These are phyloP conservation scores for Ammodytes dubius DNA, from an alignment of 2,113 vertebrate genomes.

Conservation along the genomic window DNA sequence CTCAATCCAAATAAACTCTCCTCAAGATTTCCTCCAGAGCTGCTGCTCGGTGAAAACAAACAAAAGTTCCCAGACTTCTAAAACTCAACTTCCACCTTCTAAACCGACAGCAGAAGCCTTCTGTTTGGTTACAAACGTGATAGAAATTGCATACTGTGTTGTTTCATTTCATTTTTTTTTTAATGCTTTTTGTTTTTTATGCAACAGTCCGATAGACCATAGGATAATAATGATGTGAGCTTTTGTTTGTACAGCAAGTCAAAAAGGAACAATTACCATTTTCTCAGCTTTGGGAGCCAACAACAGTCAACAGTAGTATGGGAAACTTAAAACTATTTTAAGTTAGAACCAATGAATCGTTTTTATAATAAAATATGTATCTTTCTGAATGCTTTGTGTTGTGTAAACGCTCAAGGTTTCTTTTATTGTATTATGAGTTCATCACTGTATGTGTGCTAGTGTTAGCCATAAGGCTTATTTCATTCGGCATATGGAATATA, in stretches of 20 bases:
- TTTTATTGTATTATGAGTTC: background rate
- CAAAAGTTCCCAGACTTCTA: background rate
- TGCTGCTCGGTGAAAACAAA: constrained; percentile 30
- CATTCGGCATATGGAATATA: background rate
- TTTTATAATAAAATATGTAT: constrained; percentile 49
- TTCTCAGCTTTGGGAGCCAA: background rate
- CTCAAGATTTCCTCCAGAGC: constrained; percentile 26
- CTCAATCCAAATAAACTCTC: background rate
- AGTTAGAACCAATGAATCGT: background rate
- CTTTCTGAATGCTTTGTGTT: background rate
- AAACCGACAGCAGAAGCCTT: background rate
- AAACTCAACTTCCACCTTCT: background rate
- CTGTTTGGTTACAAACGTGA: background rate
- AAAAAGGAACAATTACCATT: background rate
- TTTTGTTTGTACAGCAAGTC: background rate
- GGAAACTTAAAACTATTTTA: background rate
- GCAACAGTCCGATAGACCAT: too few species aligned
- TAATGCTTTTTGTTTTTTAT: background rate
- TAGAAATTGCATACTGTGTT: constrained; percentile 31
- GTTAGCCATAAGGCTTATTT: background rate
- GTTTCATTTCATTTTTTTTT: constrained; percentile 16
- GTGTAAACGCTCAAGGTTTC: background rate
- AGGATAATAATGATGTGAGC: background rate
- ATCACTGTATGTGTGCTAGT: background rate
- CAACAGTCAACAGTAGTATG: background rate